These are phyloP conservation scores for Scaptomyza hsui DNA, from an alignment of 1,140 invertebrate genomes.

Conservation along the genomic window DNA sequence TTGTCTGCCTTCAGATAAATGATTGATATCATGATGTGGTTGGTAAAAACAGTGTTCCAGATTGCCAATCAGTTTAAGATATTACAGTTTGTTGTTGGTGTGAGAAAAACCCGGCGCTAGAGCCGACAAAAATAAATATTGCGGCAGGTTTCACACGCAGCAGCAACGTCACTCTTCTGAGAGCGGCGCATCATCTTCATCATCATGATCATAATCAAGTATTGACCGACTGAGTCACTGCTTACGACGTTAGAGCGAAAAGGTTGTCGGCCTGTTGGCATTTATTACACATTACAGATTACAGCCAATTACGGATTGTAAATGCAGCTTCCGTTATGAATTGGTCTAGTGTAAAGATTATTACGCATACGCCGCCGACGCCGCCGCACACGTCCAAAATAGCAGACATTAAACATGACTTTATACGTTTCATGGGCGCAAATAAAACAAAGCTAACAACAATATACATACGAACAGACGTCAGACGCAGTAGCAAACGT, in stretches of 20 bases:
- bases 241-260: conserved; percentile 11
- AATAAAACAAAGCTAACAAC: conserved; percentile 52
- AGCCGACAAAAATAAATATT: conserved; percentile 5
- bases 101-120: conserved; percentile 12
- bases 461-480: conserved; percentile 41
- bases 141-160: too few relatives aligned
- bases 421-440: conserved; percentile 24
- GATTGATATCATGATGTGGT: conserved; percentile 46
- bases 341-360: conserved; percentile 29
- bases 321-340: conserved; percentile 43
- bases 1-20: neutral
- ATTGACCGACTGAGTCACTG: conserved; percentile 44
- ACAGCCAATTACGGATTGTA: conserved; percentile 35
- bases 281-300: conserved; percentile 26
- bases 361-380: conserved; percentile 63
- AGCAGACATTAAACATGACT: conserved; percentile 50
- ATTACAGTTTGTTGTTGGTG: conserved; percentile 42
- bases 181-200: conserved; percentile 5
- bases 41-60: conserved; percentile 42
- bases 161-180: conserved; percentile 15
- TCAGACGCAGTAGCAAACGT: conserved; percentile 54
- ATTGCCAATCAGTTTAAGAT: conserved; percentile 46
- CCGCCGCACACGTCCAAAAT: conserved; percentile 36
- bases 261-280: conserved; percentile 36
- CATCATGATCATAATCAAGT: neutral